Evolutionary conservation across 2,797 vertebrate species (phyloP).

Genomic region (Megalops cyprinoides): DNA sequence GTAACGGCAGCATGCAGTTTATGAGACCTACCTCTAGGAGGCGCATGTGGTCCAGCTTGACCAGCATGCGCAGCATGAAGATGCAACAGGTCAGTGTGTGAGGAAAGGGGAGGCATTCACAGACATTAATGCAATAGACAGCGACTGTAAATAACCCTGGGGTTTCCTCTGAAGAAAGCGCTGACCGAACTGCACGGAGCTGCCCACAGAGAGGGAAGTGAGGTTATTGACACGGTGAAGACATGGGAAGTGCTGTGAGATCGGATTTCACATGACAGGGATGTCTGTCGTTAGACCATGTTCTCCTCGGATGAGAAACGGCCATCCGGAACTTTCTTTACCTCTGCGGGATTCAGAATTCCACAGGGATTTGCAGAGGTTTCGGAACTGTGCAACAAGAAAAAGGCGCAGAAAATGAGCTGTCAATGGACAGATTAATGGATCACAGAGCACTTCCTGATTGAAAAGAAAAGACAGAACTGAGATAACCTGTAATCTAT

Average conservation of each 20-base stretch:
- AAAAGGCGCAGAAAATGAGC: not conserved
- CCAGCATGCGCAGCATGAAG: not conserved
- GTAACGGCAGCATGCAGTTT: slow-evolving; percentile 33
- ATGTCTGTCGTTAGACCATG: slow-evolving; percentile 19
- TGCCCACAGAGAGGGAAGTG: slow-evolving; percentile 13
- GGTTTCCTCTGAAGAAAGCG: slow-evolving; percentile 20
- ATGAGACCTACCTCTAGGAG: slow-evolving; percentile 53
- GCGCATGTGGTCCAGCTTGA: slow-evolving; percentile 51
- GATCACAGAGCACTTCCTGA: not conserved
- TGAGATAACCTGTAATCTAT: not conserved
- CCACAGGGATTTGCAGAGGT: not conserved
- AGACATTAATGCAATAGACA: not conserved
- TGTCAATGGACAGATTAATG: not conserved
- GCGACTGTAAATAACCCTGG: slow-evolving; percentile 21
- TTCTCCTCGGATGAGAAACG: slow-evolving; percentile 11
- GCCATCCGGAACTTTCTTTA: slow-evolving; percentile 14
- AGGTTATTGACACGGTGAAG: slow-evolving; percentile 22
- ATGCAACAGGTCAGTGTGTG: slow-evolving; percentile 26
- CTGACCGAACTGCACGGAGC: not conserved
- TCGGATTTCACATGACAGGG: slow-evolving; percentile 17
- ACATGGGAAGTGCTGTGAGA: slow-evolving; percentile 8
- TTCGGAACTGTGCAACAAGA: not conserved
- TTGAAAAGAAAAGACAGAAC: not conserved
- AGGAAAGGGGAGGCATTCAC: slow-evolving; percentile 28
- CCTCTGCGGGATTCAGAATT: slow-evolving; percentile 21